phyloP scores from a whole-genome alignment of 2,888 invertebrate species.

The Zaprionus bogoriensis region DNA sequence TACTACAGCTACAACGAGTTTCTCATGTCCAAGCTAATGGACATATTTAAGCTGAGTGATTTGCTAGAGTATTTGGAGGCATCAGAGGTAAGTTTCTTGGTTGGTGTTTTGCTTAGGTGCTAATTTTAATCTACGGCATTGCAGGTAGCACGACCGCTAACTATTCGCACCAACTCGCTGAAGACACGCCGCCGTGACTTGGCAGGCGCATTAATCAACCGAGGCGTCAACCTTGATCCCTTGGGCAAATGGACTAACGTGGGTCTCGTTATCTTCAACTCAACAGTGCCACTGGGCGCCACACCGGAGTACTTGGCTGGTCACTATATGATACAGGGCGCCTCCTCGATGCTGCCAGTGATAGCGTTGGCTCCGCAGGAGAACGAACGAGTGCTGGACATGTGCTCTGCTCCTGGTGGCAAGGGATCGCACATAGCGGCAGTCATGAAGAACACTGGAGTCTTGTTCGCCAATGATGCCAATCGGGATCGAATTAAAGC shows the following conservation, averaged over 20 bases:
- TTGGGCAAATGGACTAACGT: constrained; percentile 99
- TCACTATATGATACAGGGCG: constrained; percentile 98
- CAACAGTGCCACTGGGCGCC: constrained; percentile 98
- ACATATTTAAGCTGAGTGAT: constrained; percentile 93
- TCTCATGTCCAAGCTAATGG: constrained; percentile 95
- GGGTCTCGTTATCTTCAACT: constrained; percentile 97
- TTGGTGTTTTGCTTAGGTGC: not conserved
- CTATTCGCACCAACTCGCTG: constrained; percentile 97
- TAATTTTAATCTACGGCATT: not conserved
- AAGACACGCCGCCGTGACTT: constrained; percentile 96
- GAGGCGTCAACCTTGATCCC: constrained; percentile 99
- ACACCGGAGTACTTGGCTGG: constrained; percentile 99
- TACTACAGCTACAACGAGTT: constrained; percentile 99
- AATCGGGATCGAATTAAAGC: constrained; percentile 95
- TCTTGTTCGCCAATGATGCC: constrained; percentile 97
- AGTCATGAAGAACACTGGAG: constrained; percentile 99
- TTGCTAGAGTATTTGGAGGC: constrained; percentile 97
- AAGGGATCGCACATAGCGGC: constrained; percentile 99
- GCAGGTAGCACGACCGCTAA: constrained; percentile 91
- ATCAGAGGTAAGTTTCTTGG: constrained; percentile 87
- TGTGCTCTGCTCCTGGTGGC: constrained; percentile 99
- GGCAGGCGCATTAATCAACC: constrained; percentile 96
- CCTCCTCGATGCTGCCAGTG: constrained; percentile 97
- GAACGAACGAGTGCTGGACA: constrained; percentile 96
- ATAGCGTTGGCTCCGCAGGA: constrained; percentile 99